phyloP scores from a whole-genome alignment of 2,888 invertebrate species.

The Lordiphosa fenestrarum region DNA sequence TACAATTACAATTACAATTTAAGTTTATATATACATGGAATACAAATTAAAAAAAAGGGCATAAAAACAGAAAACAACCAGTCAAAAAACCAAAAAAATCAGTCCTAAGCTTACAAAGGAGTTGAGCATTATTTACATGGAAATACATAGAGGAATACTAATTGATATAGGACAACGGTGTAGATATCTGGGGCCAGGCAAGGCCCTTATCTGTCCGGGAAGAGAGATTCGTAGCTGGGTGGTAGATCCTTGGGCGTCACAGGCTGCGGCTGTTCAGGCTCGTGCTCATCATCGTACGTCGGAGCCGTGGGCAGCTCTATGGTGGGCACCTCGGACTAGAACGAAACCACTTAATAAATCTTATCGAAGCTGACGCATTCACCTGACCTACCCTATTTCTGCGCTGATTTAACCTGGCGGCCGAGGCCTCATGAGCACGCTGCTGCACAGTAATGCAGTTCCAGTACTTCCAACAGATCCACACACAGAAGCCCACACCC shows the following conservation, averaged over 20 bases:
- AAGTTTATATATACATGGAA: conserved; percentile 30
- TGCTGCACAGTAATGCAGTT: conserved; percentile 79
- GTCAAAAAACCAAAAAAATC: too few species aligned
- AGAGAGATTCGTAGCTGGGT: conserved; percentile 79
- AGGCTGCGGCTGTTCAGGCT: conserved; percentile 51
- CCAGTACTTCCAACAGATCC: conserved; percentile 80
- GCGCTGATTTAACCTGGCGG: conserved; percentile 66
- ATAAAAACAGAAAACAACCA: conserved; percentile 27
- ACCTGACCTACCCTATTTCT: conserved; percentile 46
- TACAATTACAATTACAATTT: conserved; percentile 15
- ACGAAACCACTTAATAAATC: not conserved
- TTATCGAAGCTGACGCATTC: not conserved
- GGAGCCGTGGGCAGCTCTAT: conserved; percentile 71
- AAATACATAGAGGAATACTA: conserved; percentile 25
- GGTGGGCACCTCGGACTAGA: conserved; percentile 68
- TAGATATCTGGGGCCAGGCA: conserved; percentile 14
- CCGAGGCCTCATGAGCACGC: conserved; percentile 77
- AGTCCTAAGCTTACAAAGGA: conserved; percentile 24
- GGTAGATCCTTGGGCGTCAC: conserved; percentile 78
- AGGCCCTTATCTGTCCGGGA: conserved; percentile 77
- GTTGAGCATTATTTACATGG: conserved; percentile 32
- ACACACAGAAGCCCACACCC: conserved; percentile 78
- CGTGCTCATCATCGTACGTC: conserved; percentile 50
- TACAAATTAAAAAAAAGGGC: conserved; percentile 15
- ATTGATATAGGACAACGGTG: conserved; percentile 44